These are phyloP conservation scores for Tolmerus cingulatus DNA, from an alignment of 2,888 invertebrate species.

Conservation along the genomic window DNA sequence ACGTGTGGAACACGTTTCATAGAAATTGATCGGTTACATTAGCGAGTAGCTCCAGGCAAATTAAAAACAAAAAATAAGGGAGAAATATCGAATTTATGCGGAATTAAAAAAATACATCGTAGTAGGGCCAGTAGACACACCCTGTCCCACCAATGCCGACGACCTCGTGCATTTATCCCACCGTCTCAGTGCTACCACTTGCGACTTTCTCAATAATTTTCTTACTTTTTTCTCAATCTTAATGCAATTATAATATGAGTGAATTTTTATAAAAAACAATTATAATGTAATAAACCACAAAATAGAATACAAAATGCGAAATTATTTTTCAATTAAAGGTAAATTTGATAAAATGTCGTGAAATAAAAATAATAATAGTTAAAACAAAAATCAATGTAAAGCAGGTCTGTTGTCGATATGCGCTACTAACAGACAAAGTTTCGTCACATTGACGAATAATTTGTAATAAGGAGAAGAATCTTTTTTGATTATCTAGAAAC, in stretches of 20 bases:
- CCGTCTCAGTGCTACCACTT: constrained; percentile 21
- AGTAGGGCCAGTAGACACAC: background rate
- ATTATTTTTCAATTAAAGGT: constrained; percentile 50
- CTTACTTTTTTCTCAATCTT: constrained; percentile 26
- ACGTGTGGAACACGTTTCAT: background rate
- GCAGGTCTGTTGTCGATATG: constrained; percentile 62
- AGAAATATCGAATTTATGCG: background rate
- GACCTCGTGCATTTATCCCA: constrained; percentile 5
- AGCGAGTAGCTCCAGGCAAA: background rate
- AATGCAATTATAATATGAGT: constrained; percentile 47
- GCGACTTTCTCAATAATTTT: constrained; percentile 1
- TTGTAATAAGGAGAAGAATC: constrained; percentile 50
- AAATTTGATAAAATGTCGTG: constrained; percentile 44
- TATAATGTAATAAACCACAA: constrained; percentile 46
- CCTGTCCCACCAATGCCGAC: background rate
- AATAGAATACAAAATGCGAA: constrained; percentile 49
- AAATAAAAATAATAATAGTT: background rate
- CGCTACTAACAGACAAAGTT: constrained; percentile 62
- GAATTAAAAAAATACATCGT: background rate
- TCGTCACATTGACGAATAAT: constrained; percentile 65
- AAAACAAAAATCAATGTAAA: constrained; percentile 28
- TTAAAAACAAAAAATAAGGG: background rate
- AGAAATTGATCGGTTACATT: background rate
- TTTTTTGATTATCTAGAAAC: constrained; percentile 47
- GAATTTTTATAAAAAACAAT: constrained; percentile 51